Evolutionary conservation across 2,113 vertebrate genomes (phyloP), one percentile per base, ranked within the genome.

Genomic region (Aix galericulata): DNA sequence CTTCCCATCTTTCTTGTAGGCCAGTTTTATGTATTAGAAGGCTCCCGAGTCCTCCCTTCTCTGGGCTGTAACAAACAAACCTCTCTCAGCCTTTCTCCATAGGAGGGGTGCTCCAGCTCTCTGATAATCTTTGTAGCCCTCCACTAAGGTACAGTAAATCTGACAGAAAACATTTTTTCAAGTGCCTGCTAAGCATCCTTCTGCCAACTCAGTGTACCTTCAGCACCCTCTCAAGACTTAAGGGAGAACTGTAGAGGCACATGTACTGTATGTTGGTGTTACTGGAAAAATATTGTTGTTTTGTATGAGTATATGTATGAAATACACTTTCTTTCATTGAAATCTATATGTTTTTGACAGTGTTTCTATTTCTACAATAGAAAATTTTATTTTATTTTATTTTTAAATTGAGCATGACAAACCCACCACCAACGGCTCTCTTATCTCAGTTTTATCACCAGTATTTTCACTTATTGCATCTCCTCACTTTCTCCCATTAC

Each of bases 171-270:
- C 5, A 84, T 56, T 53, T 74, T 87, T 81, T 17, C 26, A 71
- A 59, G 77, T 21, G 18, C 29, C 23, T 50, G 31, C 23, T 58
- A 4, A 4, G 4, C 48, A 32, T 36, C 29, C 40, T 32, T 40
- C 58, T 86, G 56, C 66, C 48, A 55, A 15, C 23, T 50, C 69
- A 46, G 82, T 64, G 82, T 87, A 67, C 44, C 71, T 88, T 40
- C 85, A 97, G 91, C 92, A 93, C 89, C 95, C 97, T 69, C 95
- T 95, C 72, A 91, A 91, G 97, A 93, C 77, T 64, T 16, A 89
- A 94, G 63, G 31, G 46, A 90, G 89, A 95, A 94, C 64, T 93
- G 88, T 85, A 75, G 16, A 72, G 22, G 4, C 17, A 40, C 29
- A 52, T 56, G 12, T 50, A 67, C 76, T 26, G 5, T 2, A 25